Conservation (phyloP, 2,797 vertebrate species). For the Pelochelys cantorii region DNA sequence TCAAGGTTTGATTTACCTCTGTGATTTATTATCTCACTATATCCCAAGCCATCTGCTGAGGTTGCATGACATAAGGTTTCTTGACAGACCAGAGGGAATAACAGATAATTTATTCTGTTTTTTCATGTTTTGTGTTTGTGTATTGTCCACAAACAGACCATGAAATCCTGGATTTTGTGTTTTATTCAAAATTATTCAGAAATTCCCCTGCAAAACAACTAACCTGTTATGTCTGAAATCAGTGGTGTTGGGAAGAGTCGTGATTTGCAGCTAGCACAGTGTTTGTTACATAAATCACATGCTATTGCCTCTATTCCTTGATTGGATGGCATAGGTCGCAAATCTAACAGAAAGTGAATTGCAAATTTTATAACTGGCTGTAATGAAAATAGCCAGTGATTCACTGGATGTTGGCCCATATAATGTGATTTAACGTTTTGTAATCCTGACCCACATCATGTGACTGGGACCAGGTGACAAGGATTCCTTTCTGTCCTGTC, state of each 20-base stretch:
- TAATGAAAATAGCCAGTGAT: not conserved
- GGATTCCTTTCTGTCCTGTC: not conserved
- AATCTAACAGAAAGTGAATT: not conserved
- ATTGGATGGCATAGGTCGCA: not conserved
- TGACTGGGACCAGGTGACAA: not conserved
- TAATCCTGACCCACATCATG: not conserved
- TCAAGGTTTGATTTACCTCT: not conserved
- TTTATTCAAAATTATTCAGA: not conserved
- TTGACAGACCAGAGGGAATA: not conserved
- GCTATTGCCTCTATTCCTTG: not conserved
- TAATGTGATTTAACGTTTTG: not conserved
- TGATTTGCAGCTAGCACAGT: not conserved
- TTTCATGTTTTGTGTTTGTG: not conserved
- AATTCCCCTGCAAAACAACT: not conserved
- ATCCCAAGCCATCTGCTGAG: not conserved
- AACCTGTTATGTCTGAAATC: not conserved
- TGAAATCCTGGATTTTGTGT: not conserved
- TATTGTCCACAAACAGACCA: not conserved
- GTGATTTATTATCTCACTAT: not conserved
- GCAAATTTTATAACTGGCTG: not conserved
- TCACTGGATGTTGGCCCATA: not conserved
- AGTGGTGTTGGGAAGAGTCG: not conserved
- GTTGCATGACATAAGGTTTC: not conserved
- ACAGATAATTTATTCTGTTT: not conserved
- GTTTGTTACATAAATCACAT: not conserved